These are phyloP conservation scores for Cremastobaeus sp. DNA, from an alignment of 2,888 invertebrate genomes.

Conservation along the genomic window DNA sequence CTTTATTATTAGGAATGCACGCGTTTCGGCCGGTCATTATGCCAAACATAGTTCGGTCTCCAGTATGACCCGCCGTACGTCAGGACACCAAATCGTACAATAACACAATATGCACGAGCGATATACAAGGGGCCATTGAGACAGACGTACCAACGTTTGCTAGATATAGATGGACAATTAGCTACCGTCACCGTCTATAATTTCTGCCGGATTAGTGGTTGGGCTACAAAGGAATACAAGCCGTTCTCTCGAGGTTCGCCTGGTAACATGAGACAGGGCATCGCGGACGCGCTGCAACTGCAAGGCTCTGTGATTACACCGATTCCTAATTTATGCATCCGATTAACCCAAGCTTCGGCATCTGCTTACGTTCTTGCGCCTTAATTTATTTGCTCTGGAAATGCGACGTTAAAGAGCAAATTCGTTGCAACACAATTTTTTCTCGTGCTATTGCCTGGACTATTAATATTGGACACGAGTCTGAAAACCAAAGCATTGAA, in stretches of 20 bases:
- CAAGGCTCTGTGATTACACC: conserved; percentile 53
- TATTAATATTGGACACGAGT: conserved; percentile 17
- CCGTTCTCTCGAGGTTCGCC: conserved; percentile 52
- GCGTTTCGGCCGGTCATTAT: conserved; percentile 73
- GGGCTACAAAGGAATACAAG: conserved; percentile 59
- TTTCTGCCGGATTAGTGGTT: conserved; percentile 66
- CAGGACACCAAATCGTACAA: conserved; percentile 68
- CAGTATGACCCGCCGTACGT: conserved; percentile 72
- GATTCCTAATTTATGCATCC: conserved; percentile 56
- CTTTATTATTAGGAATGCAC: conserved; percentile 79
- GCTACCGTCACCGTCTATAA: conserved; percentile 75
- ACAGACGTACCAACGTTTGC: conserved; percentile 75
- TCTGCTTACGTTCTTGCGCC: background rate
- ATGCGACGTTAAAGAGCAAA: no score
- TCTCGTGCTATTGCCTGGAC: conserved; percentile 7
- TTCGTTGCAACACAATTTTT: no score
- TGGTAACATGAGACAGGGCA: conserved; percentile 55
- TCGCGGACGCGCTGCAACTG: conserved; percentile 38
- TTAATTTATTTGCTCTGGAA: background rate
- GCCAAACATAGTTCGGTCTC: conserved; percentile 63
- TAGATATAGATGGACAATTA: conserved; percentile 77
- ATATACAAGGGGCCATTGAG: conserved; percentile 75
- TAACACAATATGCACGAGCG: conserved; percentile 70
- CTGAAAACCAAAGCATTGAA: conserved; percentile 30
- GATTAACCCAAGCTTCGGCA: conserved; percentile 35